Evolutionary conservation across 2,888 invertebrate genomes (phyloP).

Genomic region (Lapara coniferarum): DNA sequence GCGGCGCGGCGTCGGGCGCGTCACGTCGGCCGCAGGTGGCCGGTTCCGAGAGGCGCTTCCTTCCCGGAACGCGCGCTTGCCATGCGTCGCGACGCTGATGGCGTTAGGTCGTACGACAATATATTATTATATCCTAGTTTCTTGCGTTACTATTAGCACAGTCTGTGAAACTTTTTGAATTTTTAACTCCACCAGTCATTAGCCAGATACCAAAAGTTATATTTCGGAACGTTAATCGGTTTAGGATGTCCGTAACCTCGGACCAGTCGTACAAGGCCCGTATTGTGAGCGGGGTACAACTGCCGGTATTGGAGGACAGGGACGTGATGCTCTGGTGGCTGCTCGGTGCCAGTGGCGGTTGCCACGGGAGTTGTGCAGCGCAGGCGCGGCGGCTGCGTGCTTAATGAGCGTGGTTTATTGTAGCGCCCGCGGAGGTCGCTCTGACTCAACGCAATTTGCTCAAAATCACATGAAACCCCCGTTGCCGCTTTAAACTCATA

Average conservation of each 20-base stretch:
- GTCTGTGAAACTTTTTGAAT: no score
- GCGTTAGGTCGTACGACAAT: constrained; percentile 35
- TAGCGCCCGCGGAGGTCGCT: constrained; percentile 24
- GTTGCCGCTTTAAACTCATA: constrained; percentile 6
- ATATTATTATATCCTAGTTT: no score
- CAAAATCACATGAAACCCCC: constrained; percentile 22
- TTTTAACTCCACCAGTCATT: no score
- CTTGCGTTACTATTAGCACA: no score
- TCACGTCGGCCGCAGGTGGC: constrained; percentile 44
- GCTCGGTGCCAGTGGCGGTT: not conserved
- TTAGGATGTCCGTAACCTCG: no score
- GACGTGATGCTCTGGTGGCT: not conserved
- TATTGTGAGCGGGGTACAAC: no score
- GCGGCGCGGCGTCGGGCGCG: constrained; percentile 29
- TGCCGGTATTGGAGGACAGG: no score
- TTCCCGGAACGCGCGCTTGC: constrained; percentile 40
- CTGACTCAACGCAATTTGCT: constrained; percentile 18
- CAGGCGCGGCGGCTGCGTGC: constrained; percentile 33
- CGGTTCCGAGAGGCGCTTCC: constrained; percentile 36
- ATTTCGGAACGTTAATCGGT: no score
- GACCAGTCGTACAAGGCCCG: no score
- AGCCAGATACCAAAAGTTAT: no score
- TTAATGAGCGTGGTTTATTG: constrained; percentile 51
- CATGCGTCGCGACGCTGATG: constrained; percentile 35
- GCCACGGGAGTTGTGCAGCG: constrained; percentile 2